Percentiles rank a stretch among this genome's conserved stretches.
Evolutionary conservation across 2,888 invertebrate species (phyloP).

Genomic region (Ametastegia equiseti): DNA sequence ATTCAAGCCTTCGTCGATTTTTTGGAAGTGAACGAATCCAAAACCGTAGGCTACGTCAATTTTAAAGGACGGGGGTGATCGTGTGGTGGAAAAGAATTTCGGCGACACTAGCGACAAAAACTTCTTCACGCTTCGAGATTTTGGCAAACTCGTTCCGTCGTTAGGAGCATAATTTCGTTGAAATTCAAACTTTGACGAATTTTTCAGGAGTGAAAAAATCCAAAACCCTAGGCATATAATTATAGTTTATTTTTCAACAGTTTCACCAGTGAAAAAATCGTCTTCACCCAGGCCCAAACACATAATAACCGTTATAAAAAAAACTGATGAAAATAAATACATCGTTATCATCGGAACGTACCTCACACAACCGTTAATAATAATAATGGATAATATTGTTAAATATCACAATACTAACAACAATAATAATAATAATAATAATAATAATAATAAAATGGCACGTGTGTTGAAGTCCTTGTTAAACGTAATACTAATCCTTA

Average conservation of each 20-base stretch:
- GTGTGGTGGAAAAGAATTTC: too few species aligned
- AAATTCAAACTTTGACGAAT: neutral
- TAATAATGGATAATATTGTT: neutral
- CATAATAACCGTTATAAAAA: neutral
- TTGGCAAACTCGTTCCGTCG: too few species aligned
- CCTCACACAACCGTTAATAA: neutral
- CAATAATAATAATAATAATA: neutral
- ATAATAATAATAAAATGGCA: slow-evolving; percentile 5
- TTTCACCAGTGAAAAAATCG: neutral
- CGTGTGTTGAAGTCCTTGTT: slow-evolving; percentile 17
- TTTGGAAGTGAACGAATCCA: neutral
- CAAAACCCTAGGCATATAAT: neutral
- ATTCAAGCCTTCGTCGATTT: neutral
- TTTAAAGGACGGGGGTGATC: too few species aligned
- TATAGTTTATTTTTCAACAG: neutral
- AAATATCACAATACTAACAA: neutral
- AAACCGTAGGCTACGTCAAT: slow-evolving; percentile 12
- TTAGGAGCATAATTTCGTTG: too few species aligned
- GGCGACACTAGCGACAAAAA: too few species aligned
- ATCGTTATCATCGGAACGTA: neutral
- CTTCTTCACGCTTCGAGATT: too few species aligned
- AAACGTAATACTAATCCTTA: neutral
- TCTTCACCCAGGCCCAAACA: neutral
- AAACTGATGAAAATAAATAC: neutral
- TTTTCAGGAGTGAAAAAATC: neutral